phyloP scores from a whole-genome alignment of 2,113 vertebrate genomes.

The Eretmochelys imbricata region DNA sequence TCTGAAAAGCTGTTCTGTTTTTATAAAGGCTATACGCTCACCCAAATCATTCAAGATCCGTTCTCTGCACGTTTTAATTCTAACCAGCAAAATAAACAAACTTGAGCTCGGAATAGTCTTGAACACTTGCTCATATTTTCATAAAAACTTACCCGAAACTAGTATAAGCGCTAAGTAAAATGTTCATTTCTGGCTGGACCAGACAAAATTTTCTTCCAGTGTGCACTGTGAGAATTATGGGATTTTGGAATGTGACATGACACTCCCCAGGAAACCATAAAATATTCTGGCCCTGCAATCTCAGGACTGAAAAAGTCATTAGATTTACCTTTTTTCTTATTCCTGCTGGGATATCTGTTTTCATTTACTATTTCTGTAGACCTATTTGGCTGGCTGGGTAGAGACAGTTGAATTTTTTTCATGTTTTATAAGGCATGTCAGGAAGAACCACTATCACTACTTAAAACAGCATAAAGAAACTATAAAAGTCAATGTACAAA shows the following conservation, averaged over 20 bases:
- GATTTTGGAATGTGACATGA: not conserved
- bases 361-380: not conserved
- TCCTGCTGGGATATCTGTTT: not conserved
- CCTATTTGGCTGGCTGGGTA: not conserved
- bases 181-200: not conserved
- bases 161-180: not conserved
- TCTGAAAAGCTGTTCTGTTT: conserved; percentile 45
- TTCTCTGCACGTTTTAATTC: conserved; percentile 25
- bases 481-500: not conserved
- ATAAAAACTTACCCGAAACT: not conserved
- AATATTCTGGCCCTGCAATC: not conserved
- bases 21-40: not conserved
- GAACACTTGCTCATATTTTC: conserved; percentile 36
- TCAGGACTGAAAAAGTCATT: conserved; percentile 1
- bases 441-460: not conserved
- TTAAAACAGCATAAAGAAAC: not conserved
- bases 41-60: not conserved
- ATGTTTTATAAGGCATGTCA: not conserved
- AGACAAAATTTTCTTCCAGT: not conserved
- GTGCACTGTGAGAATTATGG: not conserved
- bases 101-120: conserved; percentile 42
- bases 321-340: not conserved
- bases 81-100: conserved; percentile 57
- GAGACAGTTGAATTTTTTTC: not conserved
- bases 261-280: conserved; percentile 16